Base-by-base conservation (phyloP, 92 coral and sea anemone genomes). In the Actinostola sp. region DNA sequence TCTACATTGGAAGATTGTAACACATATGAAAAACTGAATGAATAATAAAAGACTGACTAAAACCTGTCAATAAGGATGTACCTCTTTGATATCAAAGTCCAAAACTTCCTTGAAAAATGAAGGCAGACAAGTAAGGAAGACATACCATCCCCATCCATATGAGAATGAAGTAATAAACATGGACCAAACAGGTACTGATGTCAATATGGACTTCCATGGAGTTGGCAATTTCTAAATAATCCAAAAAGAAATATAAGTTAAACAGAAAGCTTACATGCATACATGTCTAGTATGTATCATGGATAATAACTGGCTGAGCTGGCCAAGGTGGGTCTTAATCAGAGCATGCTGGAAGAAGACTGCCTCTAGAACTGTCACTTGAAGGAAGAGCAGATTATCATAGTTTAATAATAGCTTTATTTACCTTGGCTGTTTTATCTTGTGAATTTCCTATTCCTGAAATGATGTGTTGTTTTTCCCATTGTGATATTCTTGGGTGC, bases 41-140 rank as follows among this genome's bases (percentile, higher is more conserved):
- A 50, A 10, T 10, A 21, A 50, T 50, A 14, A 50, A 10, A 50
- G 15, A n/a, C n/a, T 48, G 3, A 48, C 54, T 16, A 14, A 48
- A 48, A 14, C 7, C 0, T 30, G 19, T 0, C 34, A 33, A 4
- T 42, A n/a, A n/a, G n/a, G 15, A 24, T n/a, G 0, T 38, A 77
- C 83, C 76, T 66, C 28, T 67, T 77, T 55, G 33, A 77, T 77
- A 39, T 67, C 45, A 24, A 77, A 77, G 29, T 77, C 83, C 75
- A 77, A 31, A 24, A 77, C 83, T 29, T 77, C 83, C 56, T 77
- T 77, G 56, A 66, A 77, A 53, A 66, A 77, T 3, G 83, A 77
- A 7, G 83, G 83, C n/a, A 77, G 49, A 20, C 75, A 61, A 15
- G 83, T 69, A 10, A 66, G 43, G 36, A 77, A 77, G 32, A 77